phyloP scores from a whole-genome alignment of 1,140 invertebrate genomes.

The Venturia canescens region DNA sequence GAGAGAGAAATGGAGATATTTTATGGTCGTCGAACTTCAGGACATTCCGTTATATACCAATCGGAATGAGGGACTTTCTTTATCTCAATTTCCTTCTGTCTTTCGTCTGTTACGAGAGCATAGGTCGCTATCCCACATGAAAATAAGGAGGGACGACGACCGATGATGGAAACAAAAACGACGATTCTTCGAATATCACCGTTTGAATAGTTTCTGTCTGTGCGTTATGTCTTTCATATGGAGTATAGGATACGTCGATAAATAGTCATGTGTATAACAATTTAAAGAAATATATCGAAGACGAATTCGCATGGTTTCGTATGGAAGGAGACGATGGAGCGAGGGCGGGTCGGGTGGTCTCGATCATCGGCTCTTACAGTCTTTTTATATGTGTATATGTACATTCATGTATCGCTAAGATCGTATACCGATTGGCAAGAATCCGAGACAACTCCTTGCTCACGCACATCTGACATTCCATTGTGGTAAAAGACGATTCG shows the following conservation, averaged over 20 bases:
- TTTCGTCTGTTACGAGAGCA: slow-evolving; percentile 16
- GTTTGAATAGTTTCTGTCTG: slow-evolving; percentile 37
- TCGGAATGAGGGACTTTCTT: slow-evolving; percentile 20
- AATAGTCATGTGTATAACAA: slow-evolving; percentile 12
- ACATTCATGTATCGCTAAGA: background rate
- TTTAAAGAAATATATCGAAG: slow-evolving; percentile 1
- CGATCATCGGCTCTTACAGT: background rate
- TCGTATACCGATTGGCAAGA: slow-evolving; percentile 38
- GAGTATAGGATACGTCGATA: background rate
- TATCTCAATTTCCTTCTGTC: slow-evolving; percentile 30
- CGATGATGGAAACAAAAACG: slow-evolving; percentile 19
- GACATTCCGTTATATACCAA: background rate
- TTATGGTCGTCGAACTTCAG: slow-evolving; percentile 21
- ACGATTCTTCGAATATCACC: slow-evolving; percentile 4
- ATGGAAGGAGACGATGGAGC: background rate
- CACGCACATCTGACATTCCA: slow-evolving; percentile 39
- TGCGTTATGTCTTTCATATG: background rate
- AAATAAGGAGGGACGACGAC: background rate
- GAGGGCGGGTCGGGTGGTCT: background rate
- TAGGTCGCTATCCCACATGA: background rate
- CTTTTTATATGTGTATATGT: background rate
- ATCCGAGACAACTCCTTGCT: slow-evolving; percentile 28
- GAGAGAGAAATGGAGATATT: background rate
- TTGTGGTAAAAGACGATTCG: slow-evolving; percentile 40
- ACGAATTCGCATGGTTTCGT: slow-evolving; percentile 11